These are phyloP conservation scores for Pogonocherus hispidulus DNA, from an alignment of 2,888 invertebrate genomes.

Conservation along the genomic window DNA sequence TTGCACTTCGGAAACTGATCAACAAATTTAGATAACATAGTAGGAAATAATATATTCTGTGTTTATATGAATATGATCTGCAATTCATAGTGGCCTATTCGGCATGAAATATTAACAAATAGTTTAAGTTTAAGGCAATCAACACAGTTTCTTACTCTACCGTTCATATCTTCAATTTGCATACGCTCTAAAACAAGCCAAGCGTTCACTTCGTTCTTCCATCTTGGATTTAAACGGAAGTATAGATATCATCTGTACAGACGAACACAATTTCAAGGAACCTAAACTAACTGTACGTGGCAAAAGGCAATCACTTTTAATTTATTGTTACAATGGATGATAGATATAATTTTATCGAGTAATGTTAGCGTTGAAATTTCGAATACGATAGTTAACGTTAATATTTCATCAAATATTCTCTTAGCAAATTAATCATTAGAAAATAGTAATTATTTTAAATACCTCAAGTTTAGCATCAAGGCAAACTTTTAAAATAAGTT, in stretches of 20 bases:
- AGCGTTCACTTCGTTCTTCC: conserved; percentile 55
- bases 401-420: too few relatives aligned
- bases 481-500: too few relatives aligned
- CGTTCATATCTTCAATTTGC: conserved; percentile 53
- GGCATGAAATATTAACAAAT: conserved; percentile 58
- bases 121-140: conserved; percentile 49
- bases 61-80: neutral
- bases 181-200: conserved; percentile 61
- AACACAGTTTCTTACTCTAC: conserved; percentile 53
- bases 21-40: neutral
- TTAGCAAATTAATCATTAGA: too few relatives aligned
- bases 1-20: neutral
- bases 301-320: conserved; percentile 46
- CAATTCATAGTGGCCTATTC: conserved; percentile 25
- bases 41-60: neutral
- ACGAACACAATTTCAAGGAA: conserved; percentile 47
- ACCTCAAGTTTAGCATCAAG: too few relatives aligned
- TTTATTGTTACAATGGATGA: conserved; percentile 26
- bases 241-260: conserved; percentile 52
- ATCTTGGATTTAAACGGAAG: conserved; percentile 56
- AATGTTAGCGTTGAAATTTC: neutral
- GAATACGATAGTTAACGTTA: too few relatives aligned
- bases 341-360: neutral
- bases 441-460: too few relatives aligned
- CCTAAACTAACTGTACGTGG: conserved; percentile 46